Base-by-base conservation (phyloP, 2,888 invertebrate genomes). In the Chymomyza procnemis region DNA sequence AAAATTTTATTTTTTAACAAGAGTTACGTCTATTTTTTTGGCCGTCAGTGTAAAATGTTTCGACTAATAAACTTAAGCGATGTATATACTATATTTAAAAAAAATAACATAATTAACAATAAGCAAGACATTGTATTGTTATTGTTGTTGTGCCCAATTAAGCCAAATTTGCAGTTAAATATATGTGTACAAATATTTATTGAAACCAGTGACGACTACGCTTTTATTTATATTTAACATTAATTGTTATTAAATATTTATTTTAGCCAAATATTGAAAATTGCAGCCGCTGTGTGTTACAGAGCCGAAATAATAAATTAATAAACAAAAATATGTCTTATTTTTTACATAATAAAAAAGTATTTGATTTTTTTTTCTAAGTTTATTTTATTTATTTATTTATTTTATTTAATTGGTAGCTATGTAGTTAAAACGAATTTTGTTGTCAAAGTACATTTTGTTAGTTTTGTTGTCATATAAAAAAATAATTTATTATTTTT, bases 171-270 rank as follows among this genome's bases (percentile, higher is more conserved):
- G 41, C 59, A 77, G 87, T 85, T 88, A 88, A 86, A 84, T 87
- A 87, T 83, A 87, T 85, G 86, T 85, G 80, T 84, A 87, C 72
- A 85, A 74, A 65, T 78, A 87, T 75, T 80, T 75, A 85, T 80
- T 82, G 75, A 86, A 80, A 85, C 50, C 61, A 75, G 74, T 73
- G 73, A 6, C 6, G 73, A 6, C 6, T 73, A 62, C 72, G 70
- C 75, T 71, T 71, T 71, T 76, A n/a, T n/a, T 74, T 26, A 21
- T 66, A 34, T 22, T 54, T 61, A 61, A 63, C 22, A 22, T 19
- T 56, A 48, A 56, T 22, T 21, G 26, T 56, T 52, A 56, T 57
- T 54, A 58, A 16, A 52, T 54, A 63, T 54, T 58, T 50, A 48
- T 52, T 56, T 41, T 61, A 61, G 12, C 12, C 41, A 55, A 48